Evolutionary conservation across 2,113 vertebrate species (phyloP), one percentile per base, ranked within the genome.

Genomic region (Empidonax traillii): DNA sequence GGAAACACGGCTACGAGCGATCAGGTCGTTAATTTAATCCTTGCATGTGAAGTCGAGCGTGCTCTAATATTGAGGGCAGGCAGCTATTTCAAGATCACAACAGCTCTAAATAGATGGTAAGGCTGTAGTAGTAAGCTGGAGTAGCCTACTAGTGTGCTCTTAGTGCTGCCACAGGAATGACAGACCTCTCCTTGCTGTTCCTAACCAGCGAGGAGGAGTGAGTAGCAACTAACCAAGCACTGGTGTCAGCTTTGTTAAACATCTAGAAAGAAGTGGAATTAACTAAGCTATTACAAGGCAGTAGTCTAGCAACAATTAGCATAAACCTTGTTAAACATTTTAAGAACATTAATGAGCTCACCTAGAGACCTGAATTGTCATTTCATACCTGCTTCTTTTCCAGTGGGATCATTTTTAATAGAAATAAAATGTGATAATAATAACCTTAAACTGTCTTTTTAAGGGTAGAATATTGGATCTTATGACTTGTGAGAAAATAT

Each of bases 391-490:
- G 96, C 93, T 96, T 72, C 91, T 95, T 95, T 90, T 93, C 95
- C 92, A 93, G 95, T 53, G 92, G 92, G 92, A 94, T 93, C 87
- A 88, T 91, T 93, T 96, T 97, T 94, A 95, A 91, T 97, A 93
- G 94, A 93, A 95, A 94, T 85, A 90, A 94, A 91, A 80, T 91
- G 89, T 91, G 89, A 74, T 93, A 52, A 89, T 96, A 90, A 95
- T 88, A 94, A 88, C 73, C 76, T 91, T 55, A 73, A 92, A 66
- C 93, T 88, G 92, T 87, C 96, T 93, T 94, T 96, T 96, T 94
- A 95, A 96, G 97, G 94, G 92, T 97, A 95, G 95, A 97, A 95
- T 97, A 96, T 96, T 97, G 96, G 96, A 96, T 96, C 95, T 84
- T 89, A 23, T 89, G 84, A 90, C 86, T 90, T 79, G 58, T 92